Conservation (phyloP, 2,797 vertebrate species). For the Pagetopsis macropterus region DNA sequence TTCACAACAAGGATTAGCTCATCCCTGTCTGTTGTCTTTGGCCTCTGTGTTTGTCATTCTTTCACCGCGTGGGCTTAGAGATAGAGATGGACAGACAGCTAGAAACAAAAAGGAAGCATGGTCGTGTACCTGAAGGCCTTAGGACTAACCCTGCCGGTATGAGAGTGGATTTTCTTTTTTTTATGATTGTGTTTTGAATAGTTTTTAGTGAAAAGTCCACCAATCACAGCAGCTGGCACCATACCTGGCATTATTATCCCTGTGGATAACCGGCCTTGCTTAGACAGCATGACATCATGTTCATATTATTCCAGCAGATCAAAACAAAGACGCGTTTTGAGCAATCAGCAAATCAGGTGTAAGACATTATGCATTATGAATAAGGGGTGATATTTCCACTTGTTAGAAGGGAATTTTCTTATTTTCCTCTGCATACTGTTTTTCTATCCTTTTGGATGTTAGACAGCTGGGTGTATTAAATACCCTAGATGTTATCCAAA, state of each 20-base stretch:
- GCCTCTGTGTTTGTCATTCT: slow-evolving; percentile 74
- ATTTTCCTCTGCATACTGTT: neutral
- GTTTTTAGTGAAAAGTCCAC: slow-evolving; percentile 26
- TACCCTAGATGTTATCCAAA: neutral
- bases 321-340: slow-evolving; percentile 35
- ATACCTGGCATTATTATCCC: slow-evolving; percentile 53
- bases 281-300: slow-evolving; percentile 67
- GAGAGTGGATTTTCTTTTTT: neutral
- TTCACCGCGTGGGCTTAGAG: slow-evolving; percentile 60
- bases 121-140: slow-evolving; percentile 15
- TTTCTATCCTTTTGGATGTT: no score
- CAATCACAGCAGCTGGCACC: slow-evolving; percentile 48
- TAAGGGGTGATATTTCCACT: no score
- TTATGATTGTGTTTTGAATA: neutral
- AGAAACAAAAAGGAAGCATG: slow-evolving; percentile 21
- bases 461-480: neutral
- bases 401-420: neutral
- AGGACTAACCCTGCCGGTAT: neutral
- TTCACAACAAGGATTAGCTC: slow-evolving; percentile 83
- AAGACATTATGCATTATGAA: neutral
- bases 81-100: slow-evolving; percentile 41
- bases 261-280: slow-evolving; percentile 36
- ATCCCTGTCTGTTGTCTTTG: slow-evolving; percentile 79
- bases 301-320: slow-evolving; percentile 44
- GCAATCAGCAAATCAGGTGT: neutral